Conservation (phyloP, 2,797 vertebrate species). For the Peromyscus nudipes region DNA sequence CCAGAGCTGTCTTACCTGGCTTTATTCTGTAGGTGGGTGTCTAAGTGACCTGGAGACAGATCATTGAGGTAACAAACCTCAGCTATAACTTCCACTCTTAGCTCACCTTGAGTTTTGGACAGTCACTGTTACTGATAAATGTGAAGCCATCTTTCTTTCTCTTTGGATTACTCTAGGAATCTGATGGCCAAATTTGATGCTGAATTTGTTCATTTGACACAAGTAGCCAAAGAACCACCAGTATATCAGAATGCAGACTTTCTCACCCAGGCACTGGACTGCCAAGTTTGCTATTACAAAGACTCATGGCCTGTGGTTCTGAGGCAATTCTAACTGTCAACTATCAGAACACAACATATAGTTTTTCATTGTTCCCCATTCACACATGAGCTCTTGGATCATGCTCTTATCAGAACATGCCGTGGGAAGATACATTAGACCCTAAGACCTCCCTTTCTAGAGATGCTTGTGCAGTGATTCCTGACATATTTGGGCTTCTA, state of each 20-base stretch:
- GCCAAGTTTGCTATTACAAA: not conserved
- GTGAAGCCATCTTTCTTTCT: rapidly evolving
- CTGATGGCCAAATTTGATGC: not conserved
- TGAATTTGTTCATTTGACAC: not conserved
- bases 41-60: not conserved
- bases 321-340: not conserved
- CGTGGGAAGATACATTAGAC: not conserved
- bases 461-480: too few species aligned
- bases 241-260: not conserved
- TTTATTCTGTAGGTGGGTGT: not conserved
- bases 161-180: rapidly evolving
- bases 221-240: not conserved
- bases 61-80: not conserved
- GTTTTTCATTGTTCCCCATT: rapidly evolving
- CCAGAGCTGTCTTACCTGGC: not conserved
- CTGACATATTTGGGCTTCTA: too few species aligned
- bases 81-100: not conserved
- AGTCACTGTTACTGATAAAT: too few species aligned
- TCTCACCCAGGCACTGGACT: not conserved
- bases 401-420: not conserved
- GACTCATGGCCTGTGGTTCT: not conserved
- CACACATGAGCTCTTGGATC: not conserved
- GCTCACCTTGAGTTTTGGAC: not conserved
- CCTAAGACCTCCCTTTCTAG: too few species aligned
- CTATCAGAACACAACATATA: not conserved